Conservation (phyloP, 2,888 invertebrate genomes). For the Torymus auratus region DNA sequence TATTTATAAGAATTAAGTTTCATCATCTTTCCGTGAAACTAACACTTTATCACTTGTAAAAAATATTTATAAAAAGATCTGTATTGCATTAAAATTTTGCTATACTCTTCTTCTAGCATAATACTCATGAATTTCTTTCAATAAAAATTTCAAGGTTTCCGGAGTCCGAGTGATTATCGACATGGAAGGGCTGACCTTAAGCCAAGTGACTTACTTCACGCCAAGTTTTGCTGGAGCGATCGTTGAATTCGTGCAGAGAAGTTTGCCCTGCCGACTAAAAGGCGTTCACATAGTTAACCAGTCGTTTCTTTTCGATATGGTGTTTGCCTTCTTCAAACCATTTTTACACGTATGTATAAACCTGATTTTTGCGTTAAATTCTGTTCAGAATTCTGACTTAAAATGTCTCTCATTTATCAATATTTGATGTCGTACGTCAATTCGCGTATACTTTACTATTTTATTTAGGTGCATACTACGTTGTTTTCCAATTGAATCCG, state of each 20-base stretch:
- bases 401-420: too few relatives aligned
- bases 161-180: constrained; percentile 87
- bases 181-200: constrained; percentile 85
- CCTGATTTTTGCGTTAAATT: background rate
- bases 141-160: constrained; percentile 76
- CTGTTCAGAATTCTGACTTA: background rate
- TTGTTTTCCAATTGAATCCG: too few relatives aligned
- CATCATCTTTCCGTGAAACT: too few relatives aligned
- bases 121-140: too few relatives aligned
- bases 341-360: constrained; percentile 79
- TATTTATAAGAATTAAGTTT: too few relatives aligned
- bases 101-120: too few relatives aligned
- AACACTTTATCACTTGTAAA: too few relatives aligned
- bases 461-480: too few relatives aligned
- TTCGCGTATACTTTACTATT: too few relatives aligned
- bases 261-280: constrained; percentile 89
- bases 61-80: too few relatives aligned
- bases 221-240: constrained; percentile 86
- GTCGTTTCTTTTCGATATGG: constrained; percentile 90
- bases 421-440: too few relatives aligned
- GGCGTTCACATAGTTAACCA: constrained; percentile 93
- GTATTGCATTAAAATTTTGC: too few relatives aligned
- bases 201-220: constrained; percentile 86
- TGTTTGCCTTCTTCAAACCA: constrained; percentile 91
- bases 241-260: constrained; percentile 88